Evolutionary conservation across 2,113 vertebrate genomes (phyloP), one percentile per base, ranked within the genome.

Genomic region (Andinoacara biseriatus): DNA sequence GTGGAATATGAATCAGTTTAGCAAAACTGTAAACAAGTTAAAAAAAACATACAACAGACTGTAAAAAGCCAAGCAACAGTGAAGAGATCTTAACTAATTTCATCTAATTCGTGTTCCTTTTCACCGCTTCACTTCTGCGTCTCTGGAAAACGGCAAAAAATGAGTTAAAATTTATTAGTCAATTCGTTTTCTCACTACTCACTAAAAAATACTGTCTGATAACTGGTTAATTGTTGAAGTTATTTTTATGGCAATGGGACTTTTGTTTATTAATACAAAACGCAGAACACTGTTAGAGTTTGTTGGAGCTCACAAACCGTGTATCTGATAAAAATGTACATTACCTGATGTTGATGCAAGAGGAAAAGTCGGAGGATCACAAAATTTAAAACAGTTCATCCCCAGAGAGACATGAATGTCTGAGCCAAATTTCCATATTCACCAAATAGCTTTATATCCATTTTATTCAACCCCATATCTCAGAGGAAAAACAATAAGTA

Each of bases 1-100:
- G n/a, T 56, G 33, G 40, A 72, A 20, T 58, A 67, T 54, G 15
- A 76, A 74, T 77, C 31, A 7, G 33, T 84, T 69, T 11, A 76
- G 62, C 7, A 5, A 52, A 38, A 69, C 65, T 20, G 33, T 54
- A 46, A 22, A 40, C 11, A 65, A 58, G 43, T 43, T 74, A 58
- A 31, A 38, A 33, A 56, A 56, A 74, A 26, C 20, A 54, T 52
- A 2, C 9, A 26, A 56, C 40, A 43, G n/a, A 61, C 26, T n/a
- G 14, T n/a, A 74, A 74, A 10, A 33, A 52, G 54, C 33, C 10
- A 82, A 49, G 17, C 43, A 69, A 20, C 43, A 69, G 43, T 49
- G 15, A 69, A 69, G 24, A 29, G 40, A 69, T 49, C 49, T 69
- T 17, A 69, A 69, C 43, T 49, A 1, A 69, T 69, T 69, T 69